A percentile compares a stretch with the other conserved stretches of the same genome.
These are phyloP conservation scores for Danio aesculapii DNA, from an alignment of 2,797 vertebrate species.

Conservation along the genomic window DNA sequence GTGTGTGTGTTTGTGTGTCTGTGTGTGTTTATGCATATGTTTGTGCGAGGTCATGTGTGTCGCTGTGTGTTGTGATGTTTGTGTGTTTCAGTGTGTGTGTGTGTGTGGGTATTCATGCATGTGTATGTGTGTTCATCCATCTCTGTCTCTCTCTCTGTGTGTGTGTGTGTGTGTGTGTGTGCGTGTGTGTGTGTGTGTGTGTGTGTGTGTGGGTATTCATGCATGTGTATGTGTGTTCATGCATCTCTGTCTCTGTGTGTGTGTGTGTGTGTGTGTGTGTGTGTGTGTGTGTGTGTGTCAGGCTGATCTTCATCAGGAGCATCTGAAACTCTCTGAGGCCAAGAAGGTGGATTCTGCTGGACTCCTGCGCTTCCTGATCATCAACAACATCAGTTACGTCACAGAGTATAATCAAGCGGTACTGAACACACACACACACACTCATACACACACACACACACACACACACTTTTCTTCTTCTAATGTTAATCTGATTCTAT, in stretches of 20 bases:
- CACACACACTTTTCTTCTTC: background rate
- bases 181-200: conserved; percentile 32
- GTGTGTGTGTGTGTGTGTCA: conserved; percentile 64
- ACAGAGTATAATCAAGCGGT: conserved; percentile 92
- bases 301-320: conserved; percentile 84
- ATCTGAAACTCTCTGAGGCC: conserved; percentile 73
- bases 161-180: conserved; percentile 5
- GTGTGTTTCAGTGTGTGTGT: too few relatives aligned
- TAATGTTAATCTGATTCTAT: background rate
- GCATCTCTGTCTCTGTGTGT: too few relatives aligned
- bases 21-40: too few relatives aligned
- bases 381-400: conserved; percentile 85
- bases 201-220: too few relatives aligned
- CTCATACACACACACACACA: too few relatives aligned
- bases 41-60: too few relatives aligned
- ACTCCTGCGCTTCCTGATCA: conserved; percentile 83
- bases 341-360: conserved; percentile 78
- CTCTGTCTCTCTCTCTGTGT: too few relatives aligned
- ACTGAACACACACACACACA: conserved; percentile 43
- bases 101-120: too few relatives aligned
- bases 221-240: too few relatives aligned
- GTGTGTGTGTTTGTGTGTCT: too few relatives aligned
- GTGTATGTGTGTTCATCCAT: too few relatives aligned
- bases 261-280: conserved; percentile 10
- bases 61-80: too few relatives aligned